Evolutionary conservation across 1,140 invertebrate species (phyloP).

Genomic region (Condylostylus longicornis): DNA sequence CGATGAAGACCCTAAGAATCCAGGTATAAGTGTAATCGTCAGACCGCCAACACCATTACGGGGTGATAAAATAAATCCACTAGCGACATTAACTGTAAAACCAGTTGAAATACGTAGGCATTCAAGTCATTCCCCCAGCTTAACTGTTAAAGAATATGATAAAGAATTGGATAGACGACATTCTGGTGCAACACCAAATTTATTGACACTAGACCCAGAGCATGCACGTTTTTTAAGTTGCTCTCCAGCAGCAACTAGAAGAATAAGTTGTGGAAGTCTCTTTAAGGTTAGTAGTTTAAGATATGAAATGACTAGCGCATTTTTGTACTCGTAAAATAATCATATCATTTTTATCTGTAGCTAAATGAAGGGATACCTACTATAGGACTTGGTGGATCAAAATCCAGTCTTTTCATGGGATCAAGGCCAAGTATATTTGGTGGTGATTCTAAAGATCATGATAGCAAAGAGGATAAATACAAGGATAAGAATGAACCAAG

Average conservation of each 20-base stretch:
- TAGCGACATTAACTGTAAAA: conserved; percentile 11
- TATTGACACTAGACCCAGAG: conserved; percentile 41
- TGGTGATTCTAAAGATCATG: conserved; percentile 9
- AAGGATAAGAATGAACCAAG: conserved; percentile 28
- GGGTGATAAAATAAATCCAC: conserved; percentile 21
- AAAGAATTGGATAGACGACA: conserved; percentile 34
- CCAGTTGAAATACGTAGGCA: conserved; percentile 25
- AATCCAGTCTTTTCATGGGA: conserved; percentile 34
- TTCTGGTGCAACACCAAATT: conserved; percentile 41
- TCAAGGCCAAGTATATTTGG: conserved; percentile 23
- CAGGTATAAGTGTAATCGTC: conserved; percentile 50
- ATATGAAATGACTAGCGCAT: not conserved
- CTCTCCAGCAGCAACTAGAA: conserved; percentile 56
- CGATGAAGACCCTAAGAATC: conserved; percentile 33
- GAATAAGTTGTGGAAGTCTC: conserved; percentile 63
- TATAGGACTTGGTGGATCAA: conserved; percentile 40
- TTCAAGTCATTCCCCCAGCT: conserved; percentile 28
- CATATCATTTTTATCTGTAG: conserved; percentile 18
- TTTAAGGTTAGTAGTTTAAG: conserved; percentile 41
- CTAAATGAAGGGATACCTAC: conserved; percentile 32
- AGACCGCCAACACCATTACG: conserved; percentile 49
- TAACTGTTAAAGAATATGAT: conserved; percentile 27
- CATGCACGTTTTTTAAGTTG: conserved; percentile 42
- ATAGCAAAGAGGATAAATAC: conserved; percentile 18
- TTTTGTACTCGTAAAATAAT: not conserved